Evolutionary conservation across 2,113 vertebrate genomes (phyloP).

Genomic region (Drymodes brunneopygia): DNA sequence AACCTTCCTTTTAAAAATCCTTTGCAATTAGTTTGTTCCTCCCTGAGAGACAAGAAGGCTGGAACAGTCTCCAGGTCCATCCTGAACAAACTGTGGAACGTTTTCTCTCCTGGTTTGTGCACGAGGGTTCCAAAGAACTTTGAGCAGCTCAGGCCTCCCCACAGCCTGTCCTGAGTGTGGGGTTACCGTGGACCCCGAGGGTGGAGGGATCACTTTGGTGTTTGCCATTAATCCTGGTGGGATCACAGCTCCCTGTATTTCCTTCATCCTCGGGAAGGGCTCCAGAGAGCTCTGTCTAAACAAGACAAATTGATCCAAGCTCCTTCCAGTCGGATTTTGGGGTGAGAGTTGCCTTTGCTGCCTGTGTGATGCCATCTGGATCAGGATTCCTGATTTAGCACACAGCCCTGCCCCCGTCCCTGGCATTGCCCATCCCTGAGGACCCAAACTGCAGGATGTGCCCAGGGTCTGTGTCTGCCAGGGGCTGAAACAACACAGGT

Average conservation of each 20-base stretch:
- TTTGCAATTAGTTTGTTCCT: neutral
- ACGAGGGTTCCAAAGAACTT: neutral
- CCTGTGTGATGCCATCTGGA: rapidly evolving
- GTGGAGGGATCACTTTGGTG: neutral
- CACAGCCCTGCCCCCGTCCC: rapidly evolving
- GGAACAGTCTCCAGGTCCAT: neutral
- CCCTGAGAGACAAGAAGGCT: neutral
- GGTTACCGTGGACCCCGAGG: neutral
- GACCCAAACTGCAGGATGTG: neutral
- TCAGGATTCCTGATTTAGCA: neutral
- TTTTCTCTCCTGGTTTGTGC: neutral
- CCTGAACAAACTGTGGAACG: neutral
- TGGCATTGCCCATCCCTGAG: rapidly evolving
- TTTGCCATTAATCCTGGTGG: neutral
- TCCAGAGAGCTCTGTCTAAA: neutral
- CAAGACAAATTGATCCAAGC: neutral
- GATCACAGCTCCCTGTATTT: rapidly evolving
- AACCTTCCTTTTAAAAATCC: slow-evolving; percentile 9
- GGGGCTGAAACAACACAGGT: rapidly evolving
- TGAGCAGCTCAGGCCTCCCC: neutral
- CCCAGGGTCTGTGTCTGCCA: neutral
- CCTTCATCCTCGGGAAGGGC: neutral
- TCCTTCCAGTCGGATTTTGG: rapidly evolving
- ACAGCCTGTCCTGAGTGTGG: neutral
- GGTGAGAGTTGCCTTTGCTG: rapidly evolving